Conservation (phyloP, 2,888 invertebrate species). For the Onchidella celtica region DNA sequence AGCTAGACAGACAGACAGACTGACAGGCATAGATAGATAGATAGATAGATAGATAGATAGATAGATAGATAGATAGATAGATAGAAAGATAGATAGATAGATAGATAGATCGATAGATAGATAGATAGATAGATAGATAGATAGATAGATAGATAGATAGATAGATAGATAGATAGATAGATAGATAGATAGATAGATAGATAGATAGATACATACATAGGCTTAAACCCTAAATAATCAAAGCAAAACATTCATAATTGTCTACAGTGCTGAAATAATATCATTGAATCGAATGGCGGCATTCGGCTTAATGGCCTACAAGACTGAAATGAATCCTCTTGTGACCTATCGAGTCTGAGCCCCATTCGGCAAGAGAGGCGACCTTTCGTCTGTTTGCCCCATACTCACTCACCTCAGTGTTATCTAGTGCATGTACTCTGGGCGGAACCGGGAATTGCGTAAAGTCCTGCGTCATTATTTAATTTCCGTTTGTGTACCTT, state of each 20-base stretch:
- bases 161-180: background rate
- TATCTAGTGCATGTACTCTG: too few species aligned
- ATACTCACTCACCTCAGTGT: too few species aligned
- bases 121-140: background rate
- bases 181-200: background rate
- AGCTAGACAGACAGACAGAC: background rate
- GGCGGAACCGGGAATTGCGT: too few species aligned
- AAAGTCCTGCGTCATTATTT: too few species aligned
- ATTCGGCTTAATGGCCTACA: too few species aligned
- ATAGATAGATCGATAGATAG: too few species aligned
- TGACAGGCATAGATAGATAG: background rate
- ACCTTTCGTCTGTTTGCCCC: too few species aligned
- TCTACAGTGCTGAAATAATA: too few species aligned
- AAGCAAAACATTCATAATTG: too few species aligned
- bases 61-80: constrained; percentile 14
- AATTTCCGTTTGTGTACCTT: too few species aligned
- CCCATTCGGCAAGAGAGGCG: background rate
- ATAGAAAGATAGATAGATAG: constrained; percentile 6
- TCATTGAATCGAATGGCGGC: too few species aligned
- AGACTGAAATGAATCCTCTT: too few species aligned
- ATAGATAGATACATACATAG: background rate
- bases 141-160: background rate
- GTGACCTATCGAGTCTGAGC: background rate
- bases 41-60: background rate
- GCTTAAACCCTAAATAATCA: background rate